phyloP scores from a whole-genome alignment of 2,113 vertebrate genomes.

The Natator depressus region DNA sequence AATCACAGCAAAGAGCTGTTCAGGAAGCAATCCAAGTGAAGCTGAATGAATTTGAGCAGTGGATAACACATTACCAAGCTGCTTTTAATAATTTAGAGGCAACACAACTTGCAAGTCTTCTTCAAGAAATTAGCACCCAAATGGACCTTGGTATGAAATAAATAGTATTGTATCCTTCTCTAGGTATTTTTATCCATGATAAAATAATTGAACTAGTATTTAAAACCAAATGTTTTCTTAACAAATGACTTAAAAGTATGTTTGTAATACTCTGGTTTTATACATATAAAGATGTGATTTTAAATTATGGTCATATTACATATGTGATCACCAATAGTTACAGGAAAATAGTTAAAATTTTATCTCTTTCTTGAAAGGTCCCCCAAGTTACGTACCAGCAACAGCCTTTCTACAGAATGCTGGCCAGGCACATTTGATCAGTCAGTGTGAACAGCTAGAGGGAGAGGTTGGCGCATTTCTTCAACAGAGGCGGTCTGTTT shows the following conservation, averaged over 20 bases:
- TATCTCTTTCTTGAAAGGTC: conserved; percentile 81
- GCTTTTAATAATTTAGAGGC: conserved; percentile 95
- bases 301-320: background rate
- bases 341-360: background rate
- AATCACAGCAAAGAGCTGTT: conserved; percentile 92
- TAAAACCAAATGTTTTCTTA: background rate
- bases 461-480: conserved; percentile 90
- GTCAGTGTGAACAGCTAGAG: conserved; percentile 95
- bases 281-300: background rate
- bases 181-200: background rate
- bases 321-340: background rate
- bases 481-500: conserved; percentile 91
- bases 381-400: conserved; percentile 97
- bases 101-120: conserved; percentile 93
- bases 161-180: background rate
- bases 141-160: conserved; percentile 91
- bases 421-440: conserved; percentile 95
- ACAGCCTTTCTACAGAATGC: conserved; percentile 97
- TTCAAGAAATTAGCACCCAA: conserved; percentile 96
- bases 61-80: conserved; percentile 97
- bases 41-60: conserved; percentile 95
- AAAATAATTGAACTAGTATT: background rate
- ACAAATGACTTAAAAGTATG: background rate
- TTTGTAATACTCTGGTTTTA: background rate
- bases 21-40: conserved; percentile 97